Evolutionary conservation across 2,797 vertebrate genomes (phyloP).

Genomic region (Tadarida brasiliensis): DNA sequence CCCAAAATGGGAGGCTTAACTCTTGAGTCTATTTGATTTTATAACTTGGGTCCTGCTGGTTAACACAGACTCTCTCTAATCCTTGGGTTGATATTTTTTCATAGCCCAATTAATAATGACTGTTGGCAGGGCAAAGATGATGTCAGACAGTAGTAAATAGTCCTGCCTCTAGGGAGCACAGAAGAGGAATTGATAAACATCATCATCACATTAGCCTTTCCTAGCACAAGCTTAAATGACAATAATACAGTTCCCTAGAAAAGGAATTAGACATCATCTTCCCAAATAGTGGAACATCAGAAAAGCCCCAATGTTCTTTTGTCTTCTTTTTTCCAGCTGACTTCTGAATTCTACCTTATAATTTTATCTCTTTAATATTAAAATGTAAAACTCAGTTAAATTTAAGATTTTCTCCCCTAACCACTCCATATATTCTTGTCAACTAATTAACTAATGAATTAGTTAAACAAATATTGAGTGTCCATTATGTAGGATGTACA

Average conservation of each 20-base stretch:
- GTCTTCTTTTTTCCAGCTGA: conserved; percentile 1
- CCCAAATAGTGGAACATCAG: neutral
- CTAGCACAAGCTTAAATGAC: neutral
- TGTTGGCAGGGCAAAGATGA: neutral
- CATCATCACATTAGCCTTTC: neutral
- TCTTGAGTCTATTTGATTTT: neutral
- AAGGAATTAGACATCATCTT: conserved; percentile 7
- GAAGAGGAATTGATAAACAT: neutral
- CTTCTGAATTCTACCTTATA: conserved; percentile 18
- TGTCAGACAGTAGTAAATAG: neutral
- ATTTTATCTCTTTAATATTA: conserved; percentile 25
- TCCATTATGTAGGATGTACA: neutral
- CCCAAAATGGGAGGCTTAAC: neutral
- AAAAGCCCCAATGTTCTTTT: neutral
- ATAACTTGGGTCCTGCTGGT: neutral
- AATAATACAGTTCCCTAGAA: neutral
- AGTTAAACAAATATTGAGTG: neutral
- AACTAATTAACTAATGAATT: neutral
- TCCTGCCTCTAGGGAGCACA: neutral
- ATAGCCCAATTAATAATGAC: neutral
- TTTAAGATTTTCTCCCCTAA: neutral
- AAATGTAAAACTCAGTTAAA: conserved; percentile 14
- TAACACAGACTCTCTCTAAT: neutral
- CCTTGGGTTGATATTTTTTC: neutral
- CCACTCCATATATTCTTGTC: neutral